Evolutionary conservation across 2,113 vertebrate genomes (phyloP).

Genomic region (Tichodroma muraria): DNA sequence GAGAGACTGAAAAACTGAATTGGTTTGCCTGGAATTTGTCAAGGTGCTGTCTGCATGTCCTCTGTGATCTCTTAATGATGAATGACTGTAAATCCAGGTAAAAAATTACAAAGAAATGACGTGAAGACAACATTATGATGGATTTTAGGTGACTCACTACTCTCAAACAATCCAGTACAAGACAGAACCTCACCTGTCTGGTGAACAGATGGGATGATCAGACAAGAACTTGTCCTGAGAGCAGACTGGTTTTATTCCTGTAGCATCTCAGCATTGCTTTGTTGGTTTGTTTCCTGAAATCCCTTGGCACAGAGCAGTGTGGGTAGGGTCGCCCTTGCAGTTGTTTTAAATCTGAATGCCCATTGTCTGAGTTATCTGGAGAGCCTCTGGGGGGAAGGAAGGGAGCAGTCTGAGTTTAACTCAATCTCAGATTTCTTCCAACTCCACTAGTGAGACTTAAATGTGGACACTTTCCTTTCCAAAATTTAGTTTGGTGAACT

Average conservation of each 20-base stretch:
- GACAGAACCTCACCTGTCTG: background rate
- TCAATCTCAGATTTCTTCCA: background rate
- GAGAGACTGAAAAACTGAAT: background rate
- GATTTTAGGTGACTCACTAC: background rate
- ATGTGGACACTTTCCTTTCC: background rate
- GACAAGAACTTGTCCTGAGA: background rate
- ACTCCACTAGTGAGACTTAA: background rate
- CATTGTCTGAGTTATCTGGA: background rate
- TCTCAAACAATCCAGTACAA: background rate
- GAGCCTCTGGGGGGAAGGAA: background rate
- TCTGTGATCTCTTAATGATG: background rate
- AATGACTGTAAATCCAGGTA: slow-evolving; percentile 7
- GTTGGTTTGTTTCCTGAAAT: background rate
- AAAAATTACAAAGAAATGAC: background rate
- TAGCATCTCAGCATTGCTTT: background rate
- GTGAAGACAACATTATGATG: background rate
- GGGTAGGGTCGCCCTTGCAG: background rate
- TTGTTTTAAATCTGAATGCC: background rate
- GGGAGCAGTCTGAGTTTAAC: background rate
- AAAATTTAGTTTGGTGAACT: background rate
- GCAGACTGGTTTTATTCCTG: background rate
- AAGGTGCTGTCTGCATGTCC: background rate
- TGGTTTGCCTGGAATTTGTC: background rate
- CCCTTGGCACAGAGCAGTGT: background rate
- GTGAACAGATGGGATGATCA: background rate